Percentiles rank a stretch among this genome's conserved stretches.
phyloP scores from a whole-genome alignment of 2,113 vertebrate species.

The Bufo gargarizans region DNA sequence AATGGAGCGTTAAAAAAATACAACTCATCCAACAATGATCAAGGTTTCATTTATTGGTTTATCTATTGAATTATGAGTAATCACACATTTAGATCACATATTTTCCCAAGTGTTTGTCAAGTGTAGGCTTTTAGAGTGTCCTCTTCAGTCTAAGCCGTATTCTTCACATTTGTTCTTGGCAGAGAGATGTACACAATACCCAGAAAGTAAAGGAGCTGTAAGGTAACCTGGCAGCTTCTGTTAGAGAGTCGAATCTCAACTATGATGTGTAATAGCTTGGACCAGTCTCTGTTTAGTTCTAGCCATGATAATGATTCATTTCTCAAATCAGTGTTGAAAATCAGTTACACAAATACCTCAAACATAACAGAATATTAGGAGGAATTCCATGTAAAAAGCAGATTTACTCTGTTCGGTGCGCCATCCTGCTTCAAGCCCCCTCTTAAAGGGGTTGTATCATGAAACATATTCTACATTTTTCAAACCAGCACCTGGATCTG shows the following conservation, averaged over 20 bases:
- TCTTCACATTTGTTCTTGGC: conserved; percentile 25
- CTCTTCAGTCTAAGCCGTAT: neutral
- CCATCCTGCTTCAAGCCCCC: neutral
- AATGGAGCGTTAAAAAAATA: no score
- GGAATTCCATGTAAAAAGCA: neutral
- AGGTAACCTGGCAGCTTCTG: conserved; percentile 42
- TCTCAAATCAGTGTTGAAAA: neutral
- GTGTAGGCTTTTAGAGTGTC: neutral
- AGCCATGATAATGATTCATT: neutral
- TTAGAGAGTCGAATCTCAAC: neutral
- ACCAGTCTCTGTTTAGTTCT: neutral
- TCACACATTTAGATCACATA: neutral
- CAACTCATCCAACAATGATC: no score
- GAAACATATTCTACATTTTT: no score
- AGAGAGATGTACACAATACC: neutral
- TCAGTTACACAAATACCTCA: neutral
- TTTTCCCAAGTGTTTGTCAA: neutral
- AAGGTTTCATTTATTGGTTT: no score
- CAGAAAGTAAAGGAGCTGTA: neutral
- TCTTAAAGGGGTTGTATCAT: no score
- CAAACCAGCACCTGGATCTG: no score
- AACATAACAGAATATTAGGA: neutral
- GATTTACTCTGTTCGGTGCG: neutral
- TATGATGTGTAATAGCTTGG: conserved; percentile 27
- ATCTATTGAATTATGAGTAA: neutral